phyloP scores from a whole-genome alignment of 1,140 invertebrate species.

The Dendroctonus ponderosae region DNA sequence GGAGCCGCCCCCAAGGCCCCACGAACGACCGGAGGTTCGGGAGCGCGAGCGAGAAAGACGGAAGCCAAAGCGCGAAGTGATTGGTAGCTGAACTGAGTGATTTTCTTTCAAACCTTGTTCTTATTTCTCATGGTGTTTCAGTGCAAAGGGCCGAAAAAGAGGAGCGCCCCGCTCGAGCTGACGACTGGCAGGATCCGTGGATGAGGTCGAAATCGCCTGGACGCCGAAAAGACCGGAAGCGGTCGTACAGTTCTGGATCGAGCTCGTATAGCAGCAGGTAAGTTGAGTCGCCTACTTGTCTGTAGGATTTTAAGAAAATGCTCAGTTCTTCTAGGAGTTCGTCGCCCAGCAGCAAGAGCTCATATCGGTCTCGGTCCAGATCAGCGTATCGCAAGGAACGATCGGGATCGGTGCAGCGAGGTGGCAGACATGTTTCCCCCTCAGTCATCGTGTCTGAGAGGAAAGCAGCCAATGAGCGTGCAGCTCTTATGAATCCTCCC shows the following conservation, averaged over 20 bases:
- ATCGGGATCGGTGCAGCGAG: constrained; percentile 50
- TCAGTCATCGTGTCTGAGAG: constrained; percentile 61
- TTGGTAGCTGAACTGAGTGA: constrained; percentile 49
- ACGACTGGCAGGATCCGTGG: constrained; percentile 94
- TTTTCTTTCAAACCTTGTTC: not conserved
- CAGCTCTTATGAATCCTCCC: constrained; percentile 68
- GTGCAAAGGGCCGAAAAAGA: constrained; percentile 57
- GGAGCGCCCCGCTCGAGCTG: constrained; percentile 59
- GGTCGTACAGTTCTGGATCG: constrained; percentile 73
- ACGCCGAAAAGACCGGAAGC: constrained; percentile 53
- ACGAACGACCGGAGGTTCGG: constrained; percentile 14
- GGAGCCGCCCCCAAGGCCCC: constrained; percentile 31
- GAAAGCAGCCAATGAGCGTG: constrained; percentile 58
- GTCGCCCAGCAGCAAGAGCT: constrained; percentile 51
- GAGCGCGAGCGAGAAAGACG: constrained; percentile 51
- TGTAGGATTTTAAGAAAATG: constrained; percentile 2
- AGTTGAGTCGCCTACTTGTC: not conserved
- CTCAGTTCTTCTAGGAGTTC: constrained; percentile 47
- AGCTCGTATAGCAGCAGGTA: constrained; percentile 73
- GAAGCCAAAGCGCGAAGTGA: constrained; percentile 72
- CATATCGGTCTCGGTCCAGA: constrained; percentile 37
- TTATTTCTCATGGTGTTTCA: constrained; percentile 3
- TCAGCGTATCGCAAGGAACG: not conserved
- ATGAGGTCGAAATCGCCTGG: constrained; percentile 73
- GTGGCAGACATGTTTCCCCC: constrained; percentile 52